A percentile compares a stretch with the other conserved stretches of the same genome.
Conservation (phyloP, 2,113 vertebrate species). For the Columbina picui region DNA sequence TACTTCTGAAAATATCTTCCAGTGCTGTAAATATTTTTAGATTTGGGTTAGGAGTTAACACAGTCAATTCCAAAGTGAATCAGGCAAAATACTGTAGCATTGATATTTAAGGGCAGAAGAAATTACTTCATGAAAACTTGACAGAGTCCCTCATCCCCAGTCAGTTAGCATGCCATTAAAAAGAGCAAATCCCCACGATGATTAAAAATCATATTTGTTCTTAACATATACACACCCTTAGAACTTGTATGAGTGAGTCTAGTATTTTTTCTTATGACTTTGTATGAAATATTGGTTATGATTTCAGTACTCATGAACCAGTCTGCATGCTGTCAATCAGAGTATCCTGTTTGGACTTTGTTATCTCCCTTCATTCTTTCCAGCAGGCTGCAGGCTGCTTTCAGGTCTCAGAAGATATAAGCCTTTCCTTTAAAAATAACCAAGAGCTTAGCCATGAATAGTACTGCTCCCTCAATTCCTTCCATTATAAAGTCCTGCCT, state of each 20-base stretch:
- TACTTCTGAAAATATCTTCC: not conserved
- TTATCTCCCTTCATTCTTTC: constrained; percentile 57
- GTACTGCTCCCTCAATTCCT: constrained; percentile 56
- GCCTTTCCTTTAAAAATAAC: constrained; percentile 61
- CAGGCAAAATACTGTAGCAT: not conserved
- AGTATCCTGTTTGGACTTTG: constrained; percentile 33
- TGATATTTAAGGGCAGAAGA: not conserved
- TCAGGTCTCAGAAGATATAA: constrained; percentile 56
- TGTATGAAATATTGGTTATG: not conserved
- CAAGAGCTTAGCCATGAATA: constrained; percentile 62
- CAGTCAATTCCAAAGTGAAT: not conserved
- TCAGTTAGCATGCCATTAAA: not conserved
- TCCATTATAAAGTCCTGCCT: constrained; percentile 39
- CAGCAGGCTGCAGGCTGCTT: constrained; percentile 49
- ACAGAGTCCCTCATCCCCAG: not conserved
- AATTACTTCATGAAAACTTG: not conserved
- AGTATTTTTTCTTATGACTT: not conserved
- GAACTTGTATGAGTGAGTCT: not conserved
- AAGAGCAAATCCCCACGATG: not conserved
- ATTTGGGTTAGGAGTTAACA: not conserved
- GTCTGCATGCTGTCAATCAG: constrained; percentile 34
- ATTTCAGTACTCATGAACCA: not conserved
- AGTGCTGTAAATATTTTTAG: not conserved
- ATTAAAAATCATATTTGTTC: not conserved
- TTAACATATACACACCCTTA: not conserved